These are phyloP conservation scores for Drosophila picticornis DNA, from an alignment of 2,888 invertebrate species.

Conservation along the genomic window DNA sequence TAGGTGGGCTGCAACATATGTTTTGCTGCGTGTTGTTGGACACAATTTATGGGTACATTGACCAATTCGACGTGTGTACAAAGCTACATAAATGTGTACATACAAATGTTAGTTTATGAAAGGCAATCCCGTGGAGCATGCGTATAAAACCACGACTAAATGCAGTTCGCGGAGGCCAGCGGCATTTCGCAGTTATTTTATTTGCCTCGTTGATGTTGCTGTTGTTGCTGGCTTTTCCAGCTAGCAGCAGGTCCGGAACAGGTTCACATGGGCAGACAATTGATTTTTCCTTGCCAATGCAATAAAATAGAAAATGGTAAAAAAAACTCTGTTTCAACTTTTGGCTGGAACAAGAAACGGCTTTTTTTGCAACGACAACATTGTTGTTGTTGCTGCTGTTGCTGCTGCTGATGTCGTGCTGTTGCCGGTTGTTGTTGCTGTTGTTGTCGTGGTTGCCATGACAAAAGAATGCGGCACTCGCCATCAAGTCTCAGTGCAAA, in stretches of 20 bases:
- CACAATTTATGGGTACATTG: constrained; percentile 55
- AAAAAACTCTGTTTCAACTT: constrained; percentile 52
- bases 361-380: constrained; percentile 51
- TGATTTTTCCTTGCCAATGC: constrained; percentile 72
- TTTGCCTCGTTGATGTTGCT: constrained; percentile 20
- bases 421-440: constrained; percentile 70
- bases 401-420: constrained; percentile 54
- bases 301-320: constrained; percentile 36
- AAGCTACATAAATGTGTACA: background rate
- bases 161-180: constrained; percentile 49
- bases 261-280: constrained; percentile 71
- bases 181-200: constrained; percentile 69
- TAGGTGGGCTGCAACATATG: background rate
- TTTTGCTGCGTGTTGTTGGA: background rate
- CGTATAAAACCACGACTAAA: constrained; percentile 44
- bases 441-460: constrained; percentile 70
- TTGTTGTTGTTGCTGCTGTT: constrained; percentile 24
- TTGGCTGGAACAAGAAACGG: constrained; percentile 70
- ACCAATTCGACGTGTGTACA: constrained; percentile 36
- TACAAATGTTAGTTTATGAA: constrained; percentile 25
- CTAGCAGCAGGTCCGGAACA: constrained; percentile 48
- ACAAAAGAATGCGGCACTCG: constrained; percentile 82
- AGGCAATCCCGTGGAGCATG: constrained; percentile 58
- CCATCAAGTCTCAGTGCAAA: constrained; percentile 74
- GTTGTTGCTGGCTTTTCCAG: constrained; percentile 51